Evolutionary conservation across 2,113 vertebrate genomes (phyloP), one percentile per base, ranked within the genome.

Genomic region (Cebus imitator): DNA sequence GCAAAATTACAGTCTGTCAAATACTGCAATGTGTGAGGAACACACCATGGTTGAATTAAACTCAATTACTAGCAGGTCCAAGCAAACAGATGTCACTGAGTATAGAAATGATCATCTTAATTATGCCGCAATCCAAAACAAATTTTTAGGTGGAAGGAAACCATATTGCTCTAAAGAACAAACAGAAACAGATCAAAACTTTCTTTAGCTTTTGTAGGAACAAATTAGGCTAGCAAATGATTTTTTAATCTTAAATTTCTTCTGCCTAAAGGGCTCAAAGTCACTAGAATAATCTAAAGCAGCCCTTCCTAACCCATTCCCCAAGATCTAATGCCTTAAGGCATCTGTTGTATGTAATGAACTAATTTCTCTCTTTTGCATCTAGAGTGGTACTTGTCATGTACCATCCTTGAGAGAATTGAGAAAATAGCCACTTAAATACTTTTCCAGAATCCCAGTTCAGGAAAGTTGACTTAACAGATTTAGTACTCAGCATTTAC

Each of bases 1-100:
- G 81, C 43, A 90, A 91, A 95, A 91, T 64, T 83, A 40, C 48
- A 64, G 25, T 75, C 88, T 96, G 97, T 96, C 95, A 97, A 79
- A 79, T 52, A 83, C 5, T 83, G 87, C 93, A 45, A 93, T 57
- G 17, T 52, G n/a, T 84, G 61, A 96, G 58, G 76, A 66, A 40
- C 57, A 82, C 86, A 76, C 10, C 75, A 90, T 45, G 35, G 30
- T 9, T 66, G 43, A 70, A 64, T 57, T 84, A 64, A 91, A 57
- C 76, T 72, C 35, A n/a, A 35, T 35, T 61, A 57, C 90, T 13
- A 83, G 12, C 87, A 81, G 50, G 12, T 57, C 87, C 84, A 92
- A 87, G 84, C 48, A 96, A 78, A 95, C 45, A 94, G 76, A 94
- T 43, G 45, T 76, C 48, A 20, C 40, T 12, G 9, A 61, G 35